Evolutionary conservation across 2,888 invertebrate genomes (phyloP).

Genomic region (Steinernema scapterisci): DNA sequence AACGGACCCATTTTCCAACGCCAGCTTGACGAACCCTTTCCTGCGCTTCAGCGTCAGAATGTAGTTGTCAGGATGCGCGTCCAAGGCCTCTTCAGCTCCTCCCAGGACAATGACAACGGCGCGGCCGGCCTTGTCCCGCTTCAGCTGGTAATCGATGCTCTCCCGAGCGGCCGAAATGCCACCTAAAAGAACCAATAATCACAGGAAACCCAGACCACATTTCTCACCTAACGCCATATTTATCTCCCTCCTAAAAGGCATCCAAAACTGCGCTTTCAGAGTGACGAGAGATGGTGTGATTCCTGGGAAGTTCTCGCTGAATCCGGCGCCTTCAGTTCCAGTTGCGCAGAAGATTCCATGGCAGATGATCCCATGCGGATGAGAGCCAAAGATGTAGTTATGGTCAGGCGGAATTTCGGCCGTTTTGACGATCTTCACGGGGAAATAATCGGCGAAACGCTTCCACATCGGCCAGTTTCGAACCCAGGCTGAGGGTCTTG

Average conservation of each 20-base stretch:
- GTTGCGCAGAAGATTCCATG: slow-evolving; percentile 82
- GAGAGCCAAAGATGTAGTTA: slow-evolving; percentile 74
- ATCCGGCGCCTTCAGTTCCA: slow-evolving; percentile 74
- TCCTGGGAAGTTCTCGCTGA: slow-evolving; percentile 70
- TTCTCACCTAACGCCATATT: slow-evolving; percentile 11
- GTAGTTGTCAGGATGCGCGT: slow-evolving; percentile 75
- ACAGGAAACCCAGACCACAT: neutral
- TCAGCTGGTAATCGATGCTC: slow-evolving; percentile 8
- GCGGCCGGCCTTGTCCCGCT: slow-evolving; percentile 69
- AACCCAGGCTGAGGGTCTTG: neutral
- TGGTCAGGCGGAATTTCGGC: slow-evolving; percentile 41
- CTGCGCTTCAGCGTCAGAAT: slow-evolving; percentile 41
- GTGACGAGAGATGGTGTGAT: slow-evolving; percentile 71
- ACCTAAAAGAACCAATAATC: neutral
- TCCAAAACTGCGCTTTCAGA: slow-evolving; percentile 76
- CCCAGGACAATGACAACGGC: slow-evolving; percentile 81
- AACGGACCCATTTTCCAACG: slow-evolving; percentile 39
- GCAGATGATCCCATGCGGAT: slow-evolving; percentile 88
- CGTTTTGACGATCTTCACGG: slow-evolving; percentile 43
- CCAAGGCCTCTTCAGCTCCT: slow-evolving; percentile 85
- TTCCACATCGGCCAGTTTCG: slow-evolving; percentile 33
- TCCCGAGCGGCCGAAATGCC: neutral
- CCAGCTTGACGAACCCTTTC: slow-evolving; percentile 43
- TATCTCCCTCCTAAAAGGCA: slow-evolving; percentile 78
- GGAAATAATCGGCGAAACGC: slow-evolving; percentile 45